phyloP scores from a whole-genome alignment of 2,888 invertebrate genomes.

The Leptinotarsa peninsularis region DNA sequence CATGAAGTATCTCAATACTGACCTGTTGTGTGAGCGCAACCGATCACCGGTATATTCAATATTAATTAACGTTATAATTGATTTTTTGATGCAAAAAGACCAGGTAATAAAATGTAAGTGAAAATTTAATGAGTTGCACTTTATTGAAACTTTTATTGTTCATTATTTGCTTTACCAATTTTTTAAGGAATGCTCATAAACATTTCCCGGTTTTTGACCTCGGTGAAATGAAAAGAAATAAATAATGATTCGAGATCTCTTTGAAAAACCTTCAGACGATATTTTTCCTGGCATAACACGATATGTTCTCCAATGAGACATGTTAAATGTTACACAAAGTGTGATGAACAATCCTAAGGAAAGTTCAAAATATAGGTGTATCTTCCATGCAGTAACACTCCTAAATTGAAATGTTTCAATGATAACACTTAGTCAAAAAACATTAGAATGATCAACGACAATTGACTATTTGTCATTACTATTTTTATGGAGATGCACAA shows the following conservation, averaged over 20 bases:
- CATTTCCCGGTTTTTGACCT: slow-evolving; percentile 6
- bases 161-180: slow-evolving; percentile 12
- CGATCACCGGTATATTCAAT: slow-evolving; percentile 11
- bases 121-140: slow-evolving; percentile 13
- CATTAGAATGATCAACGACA: too few relatives aligned
- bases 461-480: too few relatives aligned
- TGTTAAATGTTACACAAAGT: too few relatives aligned
- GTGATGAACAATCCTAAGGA: too few relatives aligned
- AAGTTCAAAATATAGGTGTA: too few relatives aligned
- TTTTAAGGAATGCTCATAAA: slow-evolving; percentile 7
- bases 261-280: neutral
- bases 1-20: neutral
- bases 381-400: too few relatives aligned
- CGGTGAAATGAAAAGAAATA: neutral
- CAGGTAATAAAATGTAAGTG: slow-evolving; percentile 15
- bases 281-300: neutral
- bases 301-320: neutral
- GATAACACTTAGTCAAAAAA: too few relatives aligned
- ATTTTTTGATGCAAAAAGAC: slow-evolving; percentile 12
- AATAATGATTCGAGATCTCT: neutral
- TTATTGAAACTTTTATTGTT: slow-evolving; percentile 14
- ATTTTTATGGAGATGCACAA: too few relatives aligned
- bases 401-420: too few relatives aligned
- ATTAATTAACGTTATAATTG: slow-evolving; percentile 17
- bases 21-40: neutral